Evolutionary conservation across 2,113 vertebrate genomes (phyloP), one percentile per base, ranked within the genome.

Genomic region (Eulacestoma nigropectus): DNA sequence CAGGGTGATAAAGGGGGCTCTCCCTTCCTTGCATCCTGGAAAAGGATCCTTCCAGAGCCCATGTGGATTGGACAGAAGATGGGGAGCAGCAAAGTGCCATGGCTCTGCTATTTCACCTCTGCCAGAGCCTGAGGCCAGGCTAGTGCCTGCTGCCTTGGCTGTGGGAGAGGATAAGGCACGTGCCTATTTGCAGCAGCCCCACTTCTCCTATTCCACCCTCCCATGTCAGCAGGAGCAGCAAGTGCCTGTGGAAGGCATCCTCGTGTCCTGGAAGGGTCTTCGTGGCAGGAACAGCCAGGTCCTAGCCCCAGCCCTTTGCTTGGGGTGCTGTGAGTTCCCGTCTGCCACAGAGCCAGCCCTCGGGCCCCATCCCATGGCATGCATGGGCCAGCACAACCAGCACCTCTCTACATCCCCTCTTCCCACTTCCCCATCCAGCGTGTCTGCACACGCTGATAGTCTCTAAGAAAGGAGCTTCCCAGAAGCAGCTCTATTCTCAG

Each of bases 321-420:
- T 39, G 33, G 56, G 8, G 12, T 2, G 5, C 47, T 27, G 37
- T 19, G 56, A 70, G 32, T 23, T 50, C 42, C 55, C 1, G 0
- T 25, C 30, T n/a, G 22, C 42, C 2, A 2, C n/a, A 76, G 72
- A 42, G 18, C 5, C 82, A 84, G 26, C 41, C 47, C 70, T 20
- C 11, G 0, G 1, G 41, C 30, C 44, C 32, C 63, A 23, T 21
- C 23, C 39, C 8, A 8, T 0, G 0, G 23, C n/a, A 21, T 1
- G 10, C 2, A 0, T 1, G 5, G 75, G 42, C 52, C 49, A 57
- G 65, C 42, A 53, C 37, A 19, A 9, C 2, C 23, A 13, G 8
- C 39, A 16, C 20, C 13, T 62, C 73, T 29, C 44, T 87, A 49
- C 46, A 17, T 30, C 32, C 13, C 13, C 37, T 19, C 41, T 64